Percentiles rank a stretch among this genome's conserved stretches.
Conservation (phyloP, 2,797 vertebrate genomes). For the Onychomys arenicola region DNA sequence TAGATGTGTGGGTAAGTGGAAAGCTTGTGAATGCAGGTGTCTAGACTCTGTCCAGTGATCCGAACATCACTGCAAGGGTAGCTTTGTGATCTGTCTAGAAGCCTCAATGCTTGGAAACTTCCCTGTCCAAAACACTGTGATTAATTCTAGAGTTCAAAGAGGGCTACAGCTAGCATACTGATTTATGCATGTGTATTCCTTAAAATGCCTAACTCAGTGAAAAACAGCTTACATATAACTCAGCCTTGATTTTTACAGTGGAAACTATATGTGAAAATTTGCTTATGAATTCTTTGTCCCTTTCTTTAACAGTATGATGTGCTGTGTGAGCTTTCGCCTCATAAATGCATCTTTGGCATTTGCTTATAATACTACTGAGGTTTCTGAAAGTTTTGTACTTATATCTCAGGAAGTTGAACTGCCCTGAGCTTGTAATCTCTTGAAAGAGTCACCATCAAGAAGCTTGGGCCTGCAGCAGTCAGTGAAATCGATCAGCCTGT, state of each 20-base stretch:
- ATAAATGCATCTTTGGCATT: not conserved
- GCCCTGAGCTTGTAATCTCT: conserved; percentile 36
- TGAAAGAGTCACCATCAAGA: conserved; percentile 20
- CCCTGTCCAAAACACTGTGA: not conserved
- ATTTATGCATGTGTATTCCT: not conserved
- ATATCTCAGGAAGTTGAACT: not conserved
- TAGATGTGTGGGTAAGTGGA: not conserved
- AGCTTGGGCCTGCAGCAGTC: not conserved
- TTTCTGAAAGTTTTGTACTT: conserved; percentile 14
- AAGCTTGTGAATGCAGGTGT: not conserved
- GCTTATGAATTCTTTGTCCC: not conserved
- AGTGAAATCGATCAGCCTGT: conserved; percentile 42
- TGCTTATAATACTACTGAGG: conserved; percentile 10
- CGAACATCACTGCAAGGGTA: not conserved
- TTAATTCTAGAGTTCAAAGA: not conserved
- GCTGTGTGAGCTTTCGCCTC: not conserved
- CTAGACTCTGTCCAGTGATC: not conserved
- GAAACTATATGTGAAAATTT: conserved; percentile 12
- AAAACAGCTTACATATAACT: conserved; percentile 10
- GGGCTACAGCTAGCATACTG: not conserved
- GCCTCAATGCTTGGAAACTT: not conserved
- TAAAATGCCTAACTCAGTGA: not conserved
- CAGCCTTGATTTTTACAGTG: conserved; percentile 29
- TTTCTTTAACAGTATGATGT: not conserved
- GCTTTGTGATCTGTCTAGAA: not conserved